Conservation (phyloP, 2,888 invertebrate species). For the Lagria hirta region DNA sequence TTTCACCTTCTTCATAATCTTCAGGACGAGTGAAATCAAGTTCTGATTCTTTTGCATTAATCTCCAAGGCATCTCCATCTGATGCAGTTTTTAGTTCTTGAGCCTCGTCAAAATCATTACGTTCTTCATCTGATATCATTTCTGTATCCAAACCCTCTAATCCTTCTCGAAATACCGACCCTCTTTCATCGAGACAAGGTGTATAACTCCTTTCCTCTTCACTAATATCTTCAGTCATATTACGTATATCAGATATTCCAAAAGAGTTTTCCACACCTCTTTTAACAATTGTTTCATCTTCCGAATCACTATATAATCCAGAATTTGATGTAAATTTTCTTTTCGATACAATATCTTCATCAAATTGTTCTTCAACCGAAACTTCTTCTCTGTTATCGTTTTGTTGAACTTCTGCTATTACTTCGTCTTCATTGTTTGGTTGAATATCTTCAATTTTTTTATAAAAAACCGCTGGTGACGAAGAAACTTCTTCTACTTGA, state of each 20-base stretch:
- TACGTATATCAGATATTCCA: constrained; percentile 49
- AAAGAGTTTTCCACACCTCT: constrained; percentile 37
- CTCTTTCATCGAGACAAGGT: constrained; percentile 69
- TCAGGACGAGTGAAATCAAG: constrained; percentile 53
- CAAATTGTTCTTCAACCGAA: neutral
- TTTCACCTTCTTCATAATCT: constrained; percentile 62
- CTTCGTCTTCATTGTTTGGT: too few relatives aligned
- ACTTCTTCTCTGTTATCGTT: constrained; percentile 6
- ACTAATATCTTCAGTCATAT: constrained; percentile 66
- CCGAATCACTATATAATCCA: constrained; percentile 50
- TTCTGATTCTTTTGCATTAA: constrained; percentile 54
- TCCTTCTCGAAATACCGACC: constrained; percentile 39
- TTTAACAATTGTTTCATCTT: constrained; percentile 49
- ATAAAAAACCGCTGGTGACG: constrained; percentile 32
- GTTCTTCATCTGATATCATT: constrained; percentile 73
- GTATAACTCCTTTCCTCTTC: constrained; percentile 72
- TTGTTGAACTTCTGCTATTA: too few relatives aligned
- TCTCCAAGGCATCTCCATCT: constrained; percentile 53
- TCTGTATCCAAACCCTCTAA: constrained; percentile 68
- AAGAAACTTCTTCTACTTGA: constrained; percentile 34
- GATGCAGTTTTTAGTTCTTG: constrained; percentile 51
- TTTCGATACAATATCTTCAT: too few relatives aligned
- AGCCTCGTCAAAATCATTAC: constrained; percentile 64
- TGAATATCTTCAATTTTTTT: too few relatives aligned
- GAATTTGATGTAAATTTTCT: too few relatives aligned